Evolutionary conservation across 2,888 invertebrate genomes (phyloP).

Genomic region (Agrilus cyanescens): DNA sequence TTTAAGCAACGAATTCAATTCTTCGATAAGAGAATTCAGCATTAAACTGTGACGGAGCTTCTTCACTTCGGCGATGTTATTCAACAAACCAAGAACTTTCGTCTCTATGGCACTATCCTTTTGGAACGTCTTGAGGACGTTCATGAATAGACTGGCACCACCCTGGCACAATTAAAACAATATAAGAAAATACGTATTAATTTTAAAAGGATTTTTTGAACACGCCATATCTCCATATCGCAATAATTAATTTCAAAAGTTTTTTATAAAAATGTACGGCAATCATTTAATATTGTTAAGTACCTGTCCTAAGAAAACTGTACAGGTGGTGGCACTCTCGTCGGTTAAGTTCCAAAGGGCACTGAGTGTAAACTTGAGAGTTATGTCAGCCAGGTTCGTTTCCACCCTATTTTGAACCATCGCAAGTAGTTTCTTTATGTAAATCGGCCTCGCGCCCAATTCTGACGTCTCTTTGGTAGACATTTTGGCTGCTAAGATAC

Average conservation of each 20-base stretch:
- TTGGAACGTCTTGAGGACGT: slow-evolving; percentile 50
- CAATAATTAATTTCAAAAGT: too few relatives aligned
- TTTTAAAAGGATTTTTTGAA: too few relatives aligned
- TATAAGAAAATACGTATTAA: too few relatives aligned
- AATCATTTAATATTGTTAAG: too few relatives aligned
- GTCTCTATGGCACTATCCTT: slow-evolving; percentile 58
- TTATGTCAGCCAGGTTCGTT: slow-evolving; percentile 43
- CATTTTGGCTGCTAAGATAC: slow-evolving; percentile 46
- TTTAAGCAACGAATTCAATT: slow-evolving; percentile 27
- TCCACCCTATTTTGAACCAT: slow-evolving; percentile 42
- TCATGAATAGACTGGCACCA: slow-evolving; percentile 53
- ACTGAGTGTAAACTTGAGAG: slow-evolving; percentile 63
- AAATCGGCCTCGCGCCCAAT: slow-evolving; percentile 51
- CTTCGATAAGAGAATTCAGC: slow-evolving; percentile 21
- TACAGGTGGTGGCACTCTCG: slow-evolving; percentile 59
- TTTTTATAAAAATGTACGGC: too few relatives aligned
- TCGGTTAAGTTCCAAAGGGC: slow-evolving; percentile 72
- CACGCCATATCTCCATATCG: too few relatives aligned
- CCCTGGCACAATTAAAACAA: slow-evolving; percentile 37
- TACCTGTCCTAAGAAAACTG: slow-evolving; percentile 45
- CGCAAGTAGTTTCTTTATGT: slow-evolving; percentile 54
- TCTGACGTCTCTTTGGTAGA: slow-evolving; percentile 55
- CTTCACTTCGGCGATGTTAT: slow-evolving; percentile 64
- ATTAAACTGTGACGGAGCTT: slow-evolving; percentile 32
- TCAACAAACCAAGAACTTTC: slow-evolving; percentile 59